phyloP scores from a whole-genome alignment of 2,797 vertebrate genomes.

The Poliocrania exsul region DNA sequence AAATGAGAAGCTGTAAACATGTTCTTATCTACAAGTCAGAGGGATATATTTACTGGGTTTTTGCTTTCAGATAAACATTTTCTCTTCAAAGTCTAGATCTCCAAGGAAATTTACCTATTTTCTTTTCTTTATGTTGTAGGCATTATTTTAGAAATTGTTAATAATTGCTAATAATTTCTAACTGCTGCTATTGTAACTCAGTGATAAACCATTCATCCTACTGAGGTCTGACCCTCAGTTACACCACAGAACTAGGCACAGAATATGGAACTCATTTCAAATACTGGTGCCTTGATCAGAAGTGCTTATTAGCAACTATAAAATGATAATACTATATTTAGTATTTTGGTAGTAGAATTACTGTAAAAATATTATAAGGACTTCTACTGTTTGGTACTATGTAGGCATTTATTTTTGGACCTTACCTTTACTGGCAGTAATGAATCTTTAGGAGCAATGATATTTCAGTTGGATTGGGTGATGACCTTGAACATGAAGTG shows the following conservation, averaged over 20 bases:
- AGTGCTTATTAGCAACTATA: background rate
- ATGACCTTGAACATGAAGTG: background rate
- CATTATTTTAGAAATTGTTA: background rate
- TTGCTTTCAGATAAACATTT: background rate
- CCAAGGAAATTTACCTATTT: background rate
- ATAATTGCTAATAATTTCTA: background rate
- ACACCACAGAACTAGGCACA: background rate
- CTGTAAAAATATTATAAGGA: background rate
- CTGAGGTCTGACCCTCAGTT: background rate
- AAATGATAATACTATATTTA: background rate
- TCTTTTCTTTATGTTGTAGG: background rate
- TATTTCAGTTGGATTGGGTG: background rate
- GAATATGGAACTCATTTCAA: background rate
- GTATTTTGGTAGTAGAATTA: background rate
- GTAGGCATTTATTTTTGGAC: background rate
- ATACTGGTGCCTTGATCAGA: background rate
- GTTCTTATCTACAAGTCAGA: background rate
- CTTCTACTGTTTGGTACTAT: background rate
- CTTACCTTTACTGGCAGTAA: background rate
- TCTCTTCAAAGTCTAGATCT: background rate
- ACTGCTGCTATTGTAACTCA: background rate
- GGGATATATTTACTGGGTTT: background rate
- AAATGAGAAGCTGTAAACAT: background rate
- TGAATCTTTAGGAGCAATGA: background rate
- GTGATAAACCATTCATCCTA: background rate